Conservation (phyloP, 2,113 vertebrate species). For the Pristiophorus japonicus region DNA sequence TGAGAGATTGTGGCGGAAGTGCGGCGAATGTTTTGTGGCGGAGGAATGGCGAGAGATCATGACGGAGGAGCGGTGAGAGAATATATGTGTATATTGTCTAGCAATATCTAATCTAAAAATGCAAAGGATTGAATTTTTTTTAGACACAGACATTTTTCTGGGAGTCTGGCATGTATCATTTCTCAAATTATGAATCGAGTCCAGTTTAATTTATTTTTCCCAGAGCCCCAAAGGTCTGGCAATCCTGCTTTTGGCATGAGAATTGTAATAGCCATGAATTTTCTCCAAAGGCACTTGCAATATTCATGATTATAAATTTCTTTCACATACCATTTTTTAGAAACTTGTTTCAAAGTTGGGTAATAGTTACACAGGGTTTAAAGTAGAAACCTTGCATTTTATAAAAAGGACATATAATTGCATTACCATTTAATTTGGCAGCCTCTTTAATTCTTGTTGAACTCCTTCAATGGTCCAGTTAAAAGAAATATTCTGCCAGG, state of each 20-base stretch:
- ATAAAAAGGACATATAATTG: neutral
- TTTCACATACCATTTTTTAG: neutral
- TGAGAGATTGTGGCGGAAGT: no score
- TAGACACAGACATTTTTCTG: neutral
- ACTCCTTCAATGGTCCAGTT: neutral
- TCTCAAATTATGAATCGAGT: neutral
- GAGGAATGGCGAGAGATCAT: no score
- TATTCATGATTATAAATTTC: neutral
- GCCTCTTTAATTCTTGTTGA: neutral
- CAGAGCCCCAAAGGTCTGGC: neutral
- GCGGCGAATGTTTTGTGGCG: no score
- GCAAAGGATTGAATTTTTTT: no score
- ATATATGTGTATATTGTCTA: no score
- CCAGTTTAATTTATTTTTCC: neutral
- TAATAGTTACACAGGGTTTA: neutral
- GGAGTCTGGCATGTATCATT: slow-evolving; percentile 7
- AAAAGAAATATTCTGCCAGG: neutral
- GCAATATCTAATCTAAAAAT: no score
- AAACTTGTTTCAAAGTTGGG: neutral
- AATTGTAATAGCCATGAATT: neutral
- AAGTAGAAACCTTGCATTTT: neutral
- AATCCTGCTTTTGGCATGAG: neutral
- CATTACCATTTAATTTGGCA: neutral
- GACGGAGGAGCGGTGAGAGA: no score
- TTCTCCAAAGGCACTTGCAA: neutral